Percentiles rank a stretch among this genome's conserved stretches.
Conservation (phyloP, 2,113 vertebrate species). For the Pangasianodon gigas region DNA sequence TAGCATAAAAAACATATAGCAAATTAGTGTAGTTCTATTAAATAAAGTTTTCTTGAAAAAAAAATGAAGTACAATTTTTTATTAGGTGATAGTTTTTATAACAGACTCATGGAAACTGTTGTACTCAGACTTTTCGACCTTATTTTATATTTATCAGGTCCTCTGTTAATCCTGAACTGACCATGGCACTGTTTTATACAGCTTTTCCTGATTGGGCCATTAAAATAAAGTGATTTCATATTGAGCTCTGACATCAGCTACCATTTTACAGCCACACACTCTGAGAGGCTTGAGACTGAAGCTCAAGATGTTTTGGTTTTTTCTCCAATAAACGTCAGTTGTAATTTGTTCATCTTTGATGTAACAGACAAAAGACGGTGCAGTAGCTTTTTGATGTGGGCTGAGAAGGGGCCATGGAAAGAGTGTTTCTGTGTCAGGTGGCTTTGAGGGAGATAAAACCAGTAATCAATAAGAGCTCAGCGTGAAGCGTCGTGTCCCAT, state of each 20-base stretch:
- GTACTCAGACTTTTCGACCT: not conserved
- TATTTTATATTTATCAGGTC: not conserved
- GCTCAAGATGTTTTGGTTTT: not conserved
- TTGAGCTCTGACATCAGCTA: not conserved
- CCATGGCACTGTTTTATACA: not conserved
- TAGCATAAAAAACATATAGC: not conserved
- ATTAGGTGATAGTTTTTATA: not conserved
- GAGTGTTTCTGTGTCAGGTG: slow-evolving; percentile 35
- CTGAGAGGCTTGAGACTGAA: not conserved
- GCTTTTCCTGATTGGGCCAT: not conserved
- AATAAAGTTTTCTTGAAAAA: not conserved
- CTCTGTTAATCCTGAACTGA: not conserved
- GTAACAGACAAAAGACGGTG: not conserved
- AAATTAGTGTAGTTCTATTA: not conserved
- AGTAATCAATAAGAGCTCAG: slow-evolving; percentile 45
- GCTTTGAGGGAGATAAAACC: slow-evolving; percentile 41
- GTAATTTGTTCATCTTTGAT: slow-evolving; percentile 31
- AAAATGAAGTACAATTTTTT: not conserved
- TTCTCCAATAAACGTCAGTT: not conserved
- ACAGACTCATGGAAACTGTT: not conserved
- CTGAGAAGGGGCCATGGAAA: not conserved
- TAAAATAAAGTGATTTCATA: not conserved
- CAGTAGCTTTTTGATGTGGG: slow-evolving; percentile 8
- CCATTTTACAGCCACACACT: slow-evolving; percentile 2
- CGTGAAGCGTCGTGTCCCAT: slow-evolving; percentile 10